Evolutionary conservation across 2,888 invertebrate genomes (phyloP).

Genomic region (Rhogogaster chlorosoma): DNA sequence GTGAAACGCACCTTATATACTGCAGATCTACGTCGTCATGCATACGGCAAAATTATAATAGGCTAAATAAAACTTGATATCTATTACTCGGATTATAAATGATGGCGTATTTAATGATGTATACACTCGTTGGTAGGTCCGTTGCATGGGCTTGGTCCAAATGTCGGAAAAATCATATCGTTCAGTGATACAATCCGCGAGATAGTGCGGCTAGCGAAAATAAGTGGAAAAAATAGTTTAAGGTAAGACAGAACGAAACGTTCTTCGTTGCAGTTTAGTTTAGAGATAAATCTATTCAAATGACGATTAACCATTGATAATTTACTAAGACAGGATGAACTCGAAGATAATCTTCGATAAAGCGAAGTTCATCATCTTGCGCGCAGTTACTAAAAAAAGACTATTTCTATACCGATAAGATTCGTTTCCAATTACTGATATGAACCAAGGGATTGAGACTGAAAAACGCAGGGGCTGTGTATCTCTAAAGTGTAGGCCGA

Average conservation of each 20-base stretch:
- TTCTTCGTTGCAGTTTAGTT: background rate
- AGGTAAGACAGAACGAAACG: background rate
- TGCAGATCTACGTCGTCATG: background rate
- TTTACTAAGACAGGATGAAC: background rate
- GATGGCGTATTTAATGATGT: background rate
- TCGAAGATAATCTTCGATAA: background rate
- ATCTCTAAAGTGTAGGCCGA: slow-evolving; percentile 39
- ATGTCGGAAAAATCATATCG: background rate
- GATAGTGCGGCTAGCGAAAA: background rate
- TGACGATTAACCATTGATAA: background rate
- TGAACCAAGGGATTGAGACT: background rate
- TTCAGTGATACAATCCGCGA: background rate
- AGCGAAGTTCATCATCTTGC: background rate
- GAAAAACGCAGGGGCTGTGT: background rate
- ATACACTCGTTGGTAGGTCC: slow-evolving; percentile 23
- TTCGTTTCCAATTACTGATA: background rate
- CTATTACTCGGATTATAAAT: background rate
- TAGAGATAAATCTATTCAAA: background rate
- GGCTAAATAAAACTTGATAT: background rate
- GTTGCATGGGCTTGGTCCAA: slow-evolving; percentile 10
- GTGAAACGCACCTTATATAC: background rate
- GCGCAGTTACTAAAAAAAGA: background rate
- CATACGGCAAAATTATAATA: background rate
- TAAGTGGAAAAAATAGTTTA: background rate
- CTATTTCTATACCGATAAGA: background rate